Evolutionary conservation across 2,113 vertebrate species (phyloP), one percentile per base, ranked within the genome.

Genomic region (Psittacula cyanocephala): DNA sequence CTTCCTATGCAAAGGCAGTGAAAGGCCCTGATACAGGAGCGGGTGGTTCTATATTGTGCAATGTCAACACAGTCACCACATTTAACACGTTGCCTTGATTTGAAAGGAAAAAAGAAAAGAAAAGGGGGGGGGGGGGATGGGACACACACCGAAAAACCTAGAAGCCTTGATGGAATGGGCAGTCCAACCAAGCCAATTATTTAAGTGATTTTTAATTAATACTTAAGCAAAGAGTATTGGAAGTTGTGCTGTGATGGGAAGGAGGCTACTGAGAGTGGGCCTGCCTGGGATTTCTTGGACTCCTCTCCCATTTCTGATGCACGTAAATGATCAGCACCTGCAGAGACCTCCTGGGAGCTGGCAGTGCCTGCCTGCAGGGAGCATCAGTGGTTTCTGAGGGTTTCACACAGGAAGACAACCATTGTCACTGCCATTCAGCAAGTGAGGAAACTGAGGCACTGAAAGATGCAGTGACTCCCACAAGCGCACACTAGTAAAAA

Each of bases 131-230:
- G 37, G 37, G 37, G 37, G 37, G n/a, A n/a, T n/a, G n/a, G n/a
- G 37, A 37, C 37, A 37, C 37, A 37, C 37, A 37, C 37, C 4
- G n/a, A 15, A 24, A 37, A 63, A 78, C 39, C 86, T 91, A 92
- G 75, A 69, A 64, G 31, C 25, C 59, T 65, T 20, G 70, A 83
- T 55, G 16, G 17, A 93, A 88, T 13, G 14, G 39, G 83, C 35
- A 74, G 39, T 55, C 19, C 23, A 86, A 24, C 13, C n/a, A 96
- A 89, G 94, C 28, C 75, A 82, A 77, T 83, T 18, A 62, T 88
- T 92, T 95, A 82, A 96, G 70, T 71, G 50, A 64, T 96, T 98
- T 96, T 88, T 97, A 97, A 96, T 96, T 96, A 97, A 95, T 96
- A 95, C 94, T 94, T 95, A 68, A 86, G 72, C 85, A 92, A 95